Percentiles rank a stretch among this genome's conserved stretches.
These are phyloP conservation scores for Muscidifurax raptorellus DNA, from an alignment of 1,140 invertebrate genomes.

Conservation along the genomic window DNA sequence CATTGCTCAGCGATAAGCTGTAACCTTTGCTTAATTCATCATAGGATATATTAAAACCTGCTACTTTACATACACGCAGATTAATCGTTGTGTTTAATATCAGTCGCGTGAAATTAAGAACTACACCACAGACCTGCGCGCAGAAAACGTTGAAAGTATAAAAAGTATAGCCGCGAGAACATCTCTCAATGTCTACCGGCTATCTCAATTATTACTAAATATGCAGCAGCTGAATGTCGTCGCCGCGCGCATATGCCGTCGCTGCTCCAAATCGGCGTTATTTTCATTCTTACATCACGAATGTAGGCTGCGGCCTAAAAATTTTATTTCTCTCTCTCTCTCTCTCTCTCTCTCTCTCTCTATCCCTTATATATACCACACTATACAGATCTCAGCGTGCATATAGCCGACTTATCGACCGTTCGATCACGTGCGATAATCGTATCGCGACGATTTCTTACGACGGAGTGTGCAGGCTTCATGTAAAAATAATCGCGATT, in stretches of 20 bases:
- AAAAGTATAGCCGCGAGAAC: background rate
- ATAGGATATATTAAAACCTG: no score
- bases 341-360: background rate
- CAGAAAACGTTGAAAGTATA: no score
- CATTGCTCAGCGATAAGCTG: background rate
- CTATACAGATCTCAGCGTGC: background rate
- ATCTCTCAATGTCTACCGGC: background rate
- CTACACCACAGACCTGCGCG: no score
- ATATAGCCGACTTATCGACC: conserved; percentile 4
- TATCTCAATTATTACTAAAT: background rate
- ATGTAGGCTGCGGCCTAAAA: conserved; percentile 56
- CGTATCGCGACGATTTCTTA: conserved; percentile 22
- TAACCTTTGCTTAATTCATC: no score
- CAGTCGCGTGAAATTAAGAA: no score
- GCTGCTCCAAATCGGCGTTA: conserved; percentile 41
- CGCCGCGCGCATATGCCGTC: background rate
- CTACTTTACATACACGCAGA: no score
- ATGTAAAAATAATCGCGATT: background rate
- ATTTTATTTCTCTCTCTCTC: conserved; percentile 36
- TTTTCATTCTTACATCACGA: conserved; percentile 59
- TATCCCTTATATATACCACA: background rate
- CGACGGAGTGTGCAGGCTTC: background rate
- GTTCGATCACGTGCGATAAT: conserved; percentile 30
- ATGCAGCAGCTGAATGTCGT: background rate
- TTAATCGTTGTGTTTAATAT: no score